Evolutionary conservation across 2,888 invertebrate genomes (phyloP).

Genomic region (Ethmia dodecea): DNA sequence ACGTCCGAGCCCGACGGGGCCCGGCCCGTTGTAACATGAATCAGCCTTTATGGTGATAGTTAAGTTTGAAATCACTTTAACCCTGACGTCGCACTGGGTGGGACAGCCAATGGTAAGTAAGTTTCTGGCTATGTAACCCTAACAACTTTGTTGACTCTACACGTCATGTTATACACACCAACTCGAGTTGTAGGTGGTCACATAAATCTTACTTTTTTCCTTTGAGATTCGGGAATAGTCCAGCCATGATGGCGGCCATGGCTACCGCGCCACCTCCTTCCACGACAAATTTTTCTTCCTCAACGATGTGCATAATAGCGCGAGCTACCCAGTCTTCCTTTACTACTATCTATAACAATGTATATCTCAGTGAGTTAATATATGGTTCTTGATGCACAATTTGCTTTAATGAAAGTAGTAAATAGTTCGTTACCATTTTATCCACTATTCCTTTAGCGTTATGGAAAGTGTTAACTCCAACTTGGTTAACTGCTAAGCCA

Average conservation of each 20-base stretch:
- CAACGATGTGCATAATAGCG: constrained; percentile 86
- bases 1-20: too few species aligned
- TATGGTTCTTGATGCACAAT: not conserved
- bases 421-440: constrained; percentile 56
- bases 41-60: too few species aligned
- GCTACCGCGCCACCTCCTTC: constrained; percentile 92
- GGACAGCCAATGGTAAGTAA: too few species aligned
- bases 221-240: constrained; percentile 86
- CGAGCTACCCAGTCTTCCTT: constrained; percentile 91
- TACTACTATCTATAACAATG: constrained; percentile 82
- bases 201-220: constrained; percentile 83
- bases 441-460: constrained; percentile 55
- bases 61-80: too few species aligned
- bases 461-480: constrained; percentile 61
- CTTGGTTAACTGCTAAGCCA: constrained; percentile 77
- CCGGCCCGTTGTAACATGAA: too few species aligned
- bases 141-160: too few species aligned
- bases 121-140: too few species aligned
- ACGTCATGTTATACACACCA: too few species aligned
- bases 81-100: too few species aligned
- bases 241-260: constrained; percentile 88
- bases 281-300: constrained; percentile 90
- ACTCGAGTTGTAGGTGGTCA: too few species aligned
- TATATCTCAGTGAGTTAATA: not conserved
- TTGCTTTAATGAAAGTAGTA: not conserved